phyloP scores from a whole-genome alignment of 2,113 vertebrate species.

The Regulus satrapa region DNA sequence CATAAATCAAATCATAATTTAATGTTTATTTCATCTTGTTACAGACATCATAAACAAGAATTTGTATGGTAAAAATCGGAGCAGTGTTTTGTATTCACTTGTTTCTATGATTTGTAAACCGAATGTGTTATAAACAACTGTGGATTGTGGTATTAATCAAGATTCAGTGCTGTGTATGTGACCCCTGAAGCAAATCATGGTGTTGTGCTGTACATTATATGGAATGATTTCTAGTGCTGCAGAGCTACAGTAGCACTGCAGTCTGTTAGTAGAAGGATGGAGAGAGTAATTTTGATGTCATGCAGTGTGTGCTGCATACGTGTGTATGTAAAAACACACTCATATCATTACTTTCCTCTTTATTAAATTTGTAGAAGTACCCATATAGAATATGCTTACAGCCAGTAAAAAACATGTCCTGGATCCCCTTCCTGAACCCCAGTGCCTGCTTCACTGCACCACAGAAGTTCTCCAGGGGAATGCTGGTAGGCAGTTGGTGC shows the following conservation, averaged over 20 bases:
- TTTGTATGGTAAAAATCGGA: conserved; percentile 31
- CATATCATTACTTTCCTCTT: not conserved
- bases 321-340: not conserved
- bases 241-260: not conserved
- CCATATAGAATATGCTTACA: not conserved
- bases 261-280: not conserved
- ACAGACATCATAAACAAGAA: conserved; percentile 6
- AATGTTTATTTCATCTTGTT: conserved; percentile 8
- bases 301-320: not conserved
- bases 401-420: not conserved
- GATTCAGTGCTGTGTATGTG: conserved; percentile 3
- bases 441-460: not conserved
- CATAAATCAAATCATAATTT: conserved; percentile 4
- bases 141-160: conserved; percentile 30
- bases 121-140: conserved; percentile 29
- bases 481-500: not conserved
- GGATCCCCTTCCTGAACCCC: not conserved
- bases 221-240: not conserved
- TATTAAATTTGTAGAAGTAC: not conserved
- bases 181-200: not conserved
- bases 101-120: conserved; percentile 23
- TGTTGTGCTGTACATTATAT: not conserved
- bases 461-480: not conserved
- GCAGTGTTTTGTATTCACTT: not conserved
- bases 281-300: not conserved